Base-by-base conservation (phyloP, 2,797 vertebrate species). In the Rhabdomys pumilio region DNA sequence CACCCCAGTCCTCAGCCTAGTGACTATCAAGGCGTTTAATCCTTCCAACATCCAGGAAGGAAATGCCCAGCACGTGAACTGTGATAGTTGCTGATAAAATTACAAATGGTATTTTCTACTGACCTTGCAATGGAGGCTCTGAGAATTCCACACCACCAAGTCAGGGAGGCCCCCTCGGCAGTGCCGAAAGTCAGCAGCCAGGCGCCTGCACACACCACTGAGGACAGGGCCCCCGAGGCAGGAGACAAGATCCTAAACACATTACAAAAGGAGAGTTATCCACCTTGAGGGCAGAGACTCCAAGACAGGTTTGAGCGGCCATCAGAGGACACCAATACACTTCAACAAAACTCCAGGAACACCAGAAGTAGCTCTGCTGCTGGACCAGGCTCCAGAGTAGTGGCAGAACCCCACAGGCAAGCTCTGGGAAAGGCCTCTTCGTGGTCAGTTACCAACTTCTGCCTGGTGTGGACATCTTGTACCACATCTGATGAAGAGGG, bases 111-210 rank as follows among this genome's bases (percentile, higher is more conserved):
- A 44, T 55, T 55, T 41, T 38, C 76, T 93, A 17, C 92, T 90
- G 96, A 99, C 99, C 99, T 99, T 99, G 94, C 98, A 99, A 20
- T 10, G 98, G 15, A 67, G 97, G 26, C 96, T 98, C 55, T 98
- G 98, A 0, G 98, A 99, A 97, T 98, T 98, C 99, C 99, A 99
- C 95, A 99, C 99, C 1, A 99, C 99, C 73, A 99, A 98, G 98
- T 99, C 99, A 0, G 99, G 99, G 72, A 99, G 98, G 1, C 99
- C 99, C 3, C 98, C 99, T 65, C 98, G 99, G 96, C 99, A 99
- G 95, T 99, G 99, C 53, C 99, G 99, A 63, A 99, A 99, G 97
- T 99, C 99, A 97, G 97, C 96, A 6, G 99, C 99, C 98, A 99
- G 99, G 31, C 98, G 98, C 82, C 97, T 98, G 77, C 99, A 99